Percentiles rank a stretch among this genome's conserved stretches.
Evolutionary conservation across 2,888 invertebrate genomes (phyloP).

Genomic region (Coremacera marginata): DNA sequence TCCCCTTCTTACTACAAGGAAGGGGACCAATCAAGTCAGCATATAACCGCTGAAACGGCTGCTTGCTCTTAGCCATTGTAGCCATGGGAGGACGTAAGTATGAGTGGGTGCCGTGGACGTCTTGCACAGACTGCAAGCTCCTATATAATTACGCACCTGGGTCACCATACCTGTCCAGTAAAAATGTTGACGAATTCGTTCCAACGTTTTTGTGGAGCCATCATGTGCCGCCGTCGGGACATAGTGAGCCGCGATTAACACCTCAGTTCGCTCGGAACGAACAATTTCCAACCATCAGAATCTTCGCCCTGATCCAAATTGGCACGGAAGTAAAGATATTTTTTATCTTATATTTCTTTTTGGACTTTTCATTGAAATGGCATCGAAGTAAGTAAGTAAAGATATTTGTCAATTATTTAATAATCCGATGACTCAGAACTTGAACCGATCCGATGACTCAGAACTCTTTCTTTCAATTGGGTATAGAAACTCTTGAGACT

Average conservation of each 20-base stretch:
- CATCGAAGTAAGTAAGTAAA: too few species aligned
- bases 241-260: too few species aligned
- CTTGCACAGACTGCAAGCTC: not conserved
- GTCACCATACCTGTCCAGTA: conserved; percentile 18
- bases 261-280: conserved; percentile 12
- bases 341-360: too few species aligned
- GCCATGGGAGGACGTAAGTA: too few species aligned
- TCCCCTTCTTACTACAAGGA: conserved; percentile 1
- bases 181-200: conserved; percentile 23
- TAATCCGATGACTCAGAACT: not conserved
- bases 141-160: not conserved
- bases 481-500: conserved; percentile 10
- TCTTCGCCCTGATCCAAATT: not conserved
- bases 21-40: conserved; percentile 41
- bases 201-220: conserved; percentile 39
- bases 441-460: too few species aligned
- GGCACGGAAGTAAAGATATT: not conserved
- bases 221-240: too few species aligned
- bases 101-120: conserved; percentile 18
- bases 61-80: not conserved
- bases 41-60: conserved; percentile 38
- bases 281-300: conserved; percentile 31
- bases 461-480: not conserved
- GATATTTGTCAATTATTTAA: conserved; percentile 8
- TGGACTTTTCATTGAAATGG: too few species aligned